These are phyloP conservation scores for Sialis fuliginosa DNA, from an alignment of 2,888 invertebrate species.

Conservation along the genomic window DNA sequence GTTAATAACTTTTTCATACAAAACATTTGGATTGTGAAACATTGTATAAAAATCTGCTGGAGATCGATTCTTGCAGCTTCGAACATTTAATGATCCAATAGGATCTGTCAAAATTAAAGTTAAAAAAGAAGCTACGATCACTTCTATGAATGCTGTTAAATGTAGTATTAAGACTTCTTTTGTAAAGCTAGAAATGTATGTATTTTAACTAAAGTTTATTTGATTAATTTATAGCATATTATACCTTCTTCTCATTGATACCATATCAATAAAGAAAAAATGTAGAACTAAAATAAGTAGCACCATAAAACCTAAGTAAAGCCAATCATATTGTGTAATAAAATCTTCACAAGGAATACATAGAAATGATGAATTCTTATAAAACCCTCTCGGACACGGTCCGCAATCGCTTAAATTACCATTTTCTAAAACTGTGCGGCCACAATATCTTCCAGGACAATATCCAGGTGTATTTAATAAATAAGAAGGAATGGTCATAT, in stretches of 20 bases:
- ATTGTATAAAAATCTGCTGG: conserved; percentile 95
- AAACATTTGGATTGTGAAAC: conserved; percentile 83
- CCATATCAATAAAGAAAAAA: conserved; percentile 82
- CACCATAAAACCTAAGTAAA: conserved; percentile 89
- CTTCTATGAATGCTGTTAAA: conserved; percentile 67
- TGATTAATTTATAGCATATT: conserved; percentile 3
- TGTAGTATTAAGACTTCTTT: conserved; percentile 62
- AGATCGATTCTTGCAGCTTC: conserved; percentile 60
- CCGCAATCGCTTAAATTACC: conserved; percentile 68
- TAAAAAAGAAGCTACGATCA: conserved; percentile 51
- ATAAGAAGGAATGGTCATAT: not conserved
- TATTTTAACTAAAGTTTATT: conserved; percentile 2
- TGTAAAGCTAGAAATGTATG: conserved; percentile 35
- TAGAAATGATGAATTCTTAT: conserved; percentile 50
- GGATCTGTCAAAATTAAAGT: conserved; percentile 74
- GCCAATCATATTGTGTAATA: conserved; percentile 77
- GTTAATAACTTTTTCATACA: conserved; percentile 72
- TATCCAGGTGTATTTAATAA: not conserved
- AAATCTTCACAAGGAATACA: conserved; percentile 59
- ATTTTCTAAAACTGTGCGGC: conserved; percentile 44
- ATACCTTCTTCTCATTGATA: conserved; percentile 54
- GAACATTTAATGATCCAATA: conserved; percentile 51
- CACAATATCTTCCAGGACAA: conserved; percentile 80
- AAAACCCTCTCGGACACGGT: conserved; percentile 68
- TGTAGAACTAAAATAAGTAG: conserved; percentile 73